Evolutionary conservation across 2,888 invertebrate genomes (phyloP).

Genomic region (Herminia tarsipennalis): DNA sequence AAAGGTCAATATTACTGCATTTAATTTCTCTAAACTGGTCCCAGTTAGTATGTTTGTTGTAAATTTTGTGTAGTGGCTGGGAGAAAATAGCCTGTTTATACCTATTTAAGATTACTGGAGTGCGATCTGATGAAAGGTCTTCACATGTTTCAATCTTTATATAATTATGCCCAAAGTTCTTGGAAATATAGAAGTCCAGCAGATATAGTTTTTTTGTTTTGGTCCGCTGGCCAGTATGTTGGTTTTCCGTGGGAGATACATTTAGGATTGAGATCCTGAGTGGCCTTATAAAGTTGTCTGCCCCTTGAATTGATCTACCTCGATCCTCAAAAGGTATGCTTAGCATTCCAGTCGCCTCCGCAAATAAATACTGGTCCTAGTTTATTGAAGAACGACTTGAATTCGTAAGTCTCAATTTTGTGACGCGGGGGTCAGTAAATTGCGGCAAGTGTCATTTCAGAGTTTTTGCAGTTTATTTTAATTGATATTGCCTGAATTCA

Average conservation of each 20-base stretch:
- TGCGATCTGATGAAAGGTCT: neutral
- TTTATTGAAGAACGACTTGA: neutral
- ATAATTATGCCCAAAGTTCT: neutral
- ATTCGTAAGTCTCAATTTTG: neutral
- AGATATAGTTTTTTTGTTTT: neutral
- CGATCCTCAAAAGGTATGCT: neutral
- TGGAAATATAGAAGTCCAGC: neutral
- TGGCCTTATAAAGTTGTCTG: neutral
- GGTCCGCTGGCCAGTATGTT: neutral
- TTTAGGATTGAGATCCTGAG: neutral
- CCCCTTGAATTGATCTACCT: neutral
- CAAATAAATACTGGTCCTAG: neutral
- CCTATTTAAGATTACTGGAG: neutral
- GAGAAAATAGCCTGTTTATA: too few species aligned
- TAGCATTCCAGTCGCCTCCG: neutral
- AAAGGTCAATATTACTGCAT: neutral
- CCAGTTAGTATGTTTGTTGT: too few species aligned
- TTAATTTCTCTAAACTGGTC: too few species aligned
- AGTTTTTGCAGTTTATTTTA: neutral
- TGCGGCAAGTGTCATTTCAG: neutral
- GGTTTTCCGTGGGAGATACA: neutral
- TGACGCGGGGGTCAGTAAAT: constrained; percentile 1
- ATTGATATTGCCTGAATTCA: constrained; percentile 1
- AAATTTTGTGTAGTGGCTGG: too few species aligned
- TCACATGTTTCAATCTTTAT: neutral